phyloP scores from a whole-genome alignment of 2,113 vertebrate species.

The Indicator maculatus region DNA sequence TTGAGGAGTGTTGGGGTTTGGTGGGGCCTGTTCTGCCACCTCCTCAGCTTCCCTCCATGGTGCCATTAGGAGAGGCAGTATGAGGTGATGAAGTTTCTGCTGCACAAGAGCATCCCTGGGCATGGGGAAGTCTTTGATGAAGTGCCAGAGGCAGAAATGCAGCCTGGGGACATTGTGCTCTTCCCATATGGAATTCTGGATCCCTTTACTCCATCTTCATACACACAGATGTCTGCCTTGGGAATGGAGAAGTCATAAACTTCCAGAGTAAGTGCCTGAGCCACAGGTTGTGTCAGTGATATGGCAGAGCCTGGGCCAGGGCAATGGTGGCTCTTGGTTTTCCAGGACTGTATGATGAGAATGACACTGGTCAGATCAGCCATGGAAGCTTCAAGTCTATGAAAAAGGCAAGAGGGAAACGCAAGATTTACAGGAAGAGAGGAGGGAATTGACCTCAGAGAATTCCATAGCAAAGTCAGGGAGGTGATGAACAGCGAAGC shows the following conservation, averaged over 20 bases:
- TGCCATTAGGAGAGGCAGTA: accelerated
- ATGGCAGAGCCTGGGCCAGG: no score
- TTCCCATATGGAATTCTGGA: neutral
- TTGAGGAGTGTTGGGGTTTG: no score
- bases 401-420: neutral
- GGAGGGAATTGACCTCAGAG: neutral
- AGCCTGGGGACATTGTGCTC: neutral
- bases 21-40: neutral
- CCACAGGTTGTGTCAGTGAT: no score
- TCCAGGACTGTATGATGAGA: neutral
- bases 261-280: no score
- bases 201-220: neutral
- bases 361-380: accelerated
- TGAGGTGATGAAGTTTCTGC: accelerated
- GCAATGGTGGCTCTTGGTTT: accelerated
- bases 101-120: no score
- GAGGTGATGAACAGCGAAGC: neutral
- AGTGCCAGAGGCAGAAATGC: accelerated
- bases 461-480: neutral
- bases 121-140: neutral
- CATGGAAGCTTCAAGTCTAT: neutral
- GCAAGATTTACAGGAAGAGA: neutral
- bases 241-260: no score
- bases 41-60: neutral
- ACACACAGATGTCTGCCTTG: accelerated